Evolutionary conservation across 1,140 invertebrate species (phyloP).

Genomic region (Globodera rostochiensis): DNA sequence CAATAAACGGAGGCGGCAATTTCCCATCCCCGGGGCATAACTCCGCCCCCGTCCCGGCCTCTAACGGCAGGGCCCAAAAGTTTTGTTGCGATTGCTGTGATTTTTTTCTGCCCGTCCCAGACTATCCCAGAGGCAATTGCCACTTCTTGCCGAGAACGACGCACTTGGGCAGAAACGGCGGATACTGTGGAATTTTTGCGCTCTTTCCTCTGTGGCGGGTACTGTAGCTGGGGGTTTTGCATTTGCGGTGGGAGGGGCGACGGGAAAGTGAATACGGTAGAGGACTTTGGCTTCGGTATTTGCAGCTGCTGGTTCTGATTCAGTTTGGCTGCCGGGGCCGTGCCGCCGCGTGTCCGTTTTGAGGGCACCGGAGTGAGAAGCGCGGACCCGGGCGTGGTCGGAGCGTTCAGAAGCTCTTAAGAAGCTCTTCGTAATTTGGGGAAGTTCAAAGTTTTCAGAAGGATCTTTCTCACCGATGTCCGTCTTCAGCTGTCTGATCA

Average conservation of each 20-base stretch:
- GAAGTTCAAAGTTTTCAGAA: neutral
- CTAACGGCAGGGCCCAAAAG: neutral
- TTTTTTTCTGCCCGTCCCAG: slow-evolving; percentile 2
- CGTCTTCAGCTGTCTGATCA: slow-evolving; percentile 49
- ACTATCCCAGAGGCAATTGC: neutral
- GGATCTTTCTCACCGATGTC: slow-evolving; percentile 41
- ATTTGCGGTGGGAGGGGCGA: neutral
- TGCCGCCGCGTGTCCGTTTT: neutral
- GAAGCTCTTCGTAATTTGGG: neutral
- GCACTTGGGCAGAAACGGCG: neutral
- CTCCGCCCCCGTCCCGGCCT: neutral
- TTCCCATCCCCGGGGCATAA: too few species aligned
- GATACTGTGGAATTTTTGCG: slow-evolving; percentile 3
- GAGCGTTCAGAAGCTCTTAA: slow-evolving; percentile 10
- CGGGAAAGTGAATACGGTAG: neutral
- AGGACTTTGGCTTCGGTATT: neutral
- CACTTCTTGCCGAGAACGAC: slow-evolving; percentile 12
- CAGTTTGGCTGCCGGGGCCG: neutral
- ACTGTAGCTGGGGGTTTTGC: slow-evolving; percentile 3
- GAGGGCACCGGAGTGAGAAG: neutral
- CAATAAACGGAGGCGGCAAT: too few species aligned
- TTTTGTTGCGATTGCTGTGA: slow-evolving; percentile 2
- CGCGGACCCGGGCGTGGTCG: neutral
- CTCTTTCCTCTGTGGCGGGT: slow-evolving; percentile 17
- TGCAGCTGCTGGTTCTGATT: neutral